Percentiles rank a stretch among this genome's conserved stretches.
Evolutionary conservation across 1,140 invertebrate genomes (phyloP).

Genomic region (Heliconius hewitsoni): DNA sequence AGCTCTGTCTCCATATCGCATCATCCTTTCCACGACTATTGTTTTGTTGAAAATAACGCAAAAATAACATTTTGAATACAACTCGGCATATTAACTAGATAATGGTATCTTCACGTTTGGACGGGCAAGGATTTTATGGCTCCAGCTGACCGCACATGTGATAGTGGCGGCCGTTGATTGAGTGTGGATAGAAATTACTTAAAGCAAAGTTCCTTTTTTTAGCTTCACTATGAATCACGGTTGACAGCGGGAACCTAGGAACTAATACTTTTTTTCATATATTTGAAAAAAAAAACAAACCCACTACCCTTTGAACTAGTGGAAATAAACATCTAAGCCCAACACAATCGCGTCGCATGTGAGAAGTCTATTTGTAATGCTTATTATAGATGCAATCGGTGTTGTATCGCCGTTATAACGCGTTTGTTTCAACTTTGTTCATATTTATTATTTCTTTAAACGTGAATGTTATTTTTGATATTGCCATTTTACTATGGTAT

Average conservation of each 20-base stretch:
- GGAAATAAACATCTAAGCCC: not conserved
- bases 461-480: not conserved
- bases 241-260: no score
- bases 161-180: constrained; percentile 33
- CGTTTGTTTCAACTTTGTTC: constrained; percentile 27
- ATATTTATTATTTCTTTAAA: constrained; percentile 26
- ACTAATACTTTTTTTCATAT: not conserved
- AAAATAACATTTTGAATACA: constrained; percentile 33
- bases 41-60: constrained; percentile 38
- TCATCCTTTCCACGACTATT: constrained; percentile 41
- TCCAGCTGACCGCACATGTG: constrained; percentile 27
- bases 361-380: constrained; percentile 36
- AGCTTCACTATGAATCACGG: no score
- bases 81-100: constrained; percentile 38
- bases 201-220: not conserved
- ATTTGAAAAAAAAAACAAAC: not conserved
- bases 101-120: constrained; percentile 43
- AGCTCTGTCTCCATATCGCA: constrained; percentile 40
- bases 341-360: constrained; percentile 27
- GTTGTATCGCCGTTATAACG: constrained; percentile 30
- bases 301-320: not conserved
- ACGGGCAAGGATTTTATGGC: constrained; percentile 37
- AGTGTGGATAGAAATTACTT: not conserved
- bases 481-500: no score
- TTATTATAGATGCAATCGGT: constrained; percentile 30